Percentiles rank a stretch among this genome's conserved stretches.
phyloP scores from a whole-genome alignment of 2,797 vertebrate species.

The Leptatherina wallacei region DNA sequence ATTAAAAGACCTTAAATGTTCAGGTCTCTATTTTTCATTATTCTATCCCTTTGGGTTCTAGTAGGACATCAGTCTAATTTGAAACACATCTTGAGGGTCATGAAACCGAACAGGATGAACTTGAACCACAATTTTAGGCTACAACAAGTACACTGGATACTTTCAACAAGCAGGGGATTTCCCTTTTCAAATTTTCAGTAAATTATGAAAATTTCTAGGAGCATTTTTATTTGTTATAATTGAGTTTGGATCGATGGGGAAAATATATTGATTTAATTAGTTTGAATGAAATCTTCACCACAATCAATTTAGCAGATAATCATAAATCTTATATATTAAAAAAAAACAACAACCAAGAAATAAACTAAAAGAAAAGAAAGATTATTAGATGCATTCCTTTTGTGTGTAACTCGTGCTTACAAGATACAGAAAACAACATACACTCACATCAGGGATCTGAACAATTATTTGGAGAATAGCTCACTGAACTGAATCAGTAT shows the following conservation, averaged over 20 bases:
- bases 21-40: too few species aligned
- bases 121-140: background rate
- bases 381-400: too few species aligned
- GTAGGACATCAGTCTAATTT: background rate
- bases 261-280: background rate
- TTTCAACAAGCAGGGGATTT: background rate
- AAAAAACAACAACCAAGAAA: too few species aligned
- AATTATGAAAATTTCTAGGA: background rate
- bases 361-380: background rate
- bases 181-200: background rate
- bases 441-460: background rate
- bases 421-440: too few species aligned
- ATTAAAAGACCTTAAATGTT: too few species aligned
- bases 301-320: background rate
- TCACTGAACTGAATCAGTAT: conserved; percentile 19
- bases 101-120: background rate
- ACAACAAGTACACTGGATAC: background rate
- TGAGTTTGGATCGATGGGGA: background rate
- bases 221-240: background rate
- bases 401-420: too few species aligned
- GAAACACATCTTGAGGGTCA: background rate
- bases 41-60: background rate
- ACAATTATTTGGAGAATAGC: background rate
- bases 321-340: background rate
- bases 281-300: background rate